Conservation (phyloP, 1,140 invertebrate genomes). For the Drosophila virilis region DNA sequence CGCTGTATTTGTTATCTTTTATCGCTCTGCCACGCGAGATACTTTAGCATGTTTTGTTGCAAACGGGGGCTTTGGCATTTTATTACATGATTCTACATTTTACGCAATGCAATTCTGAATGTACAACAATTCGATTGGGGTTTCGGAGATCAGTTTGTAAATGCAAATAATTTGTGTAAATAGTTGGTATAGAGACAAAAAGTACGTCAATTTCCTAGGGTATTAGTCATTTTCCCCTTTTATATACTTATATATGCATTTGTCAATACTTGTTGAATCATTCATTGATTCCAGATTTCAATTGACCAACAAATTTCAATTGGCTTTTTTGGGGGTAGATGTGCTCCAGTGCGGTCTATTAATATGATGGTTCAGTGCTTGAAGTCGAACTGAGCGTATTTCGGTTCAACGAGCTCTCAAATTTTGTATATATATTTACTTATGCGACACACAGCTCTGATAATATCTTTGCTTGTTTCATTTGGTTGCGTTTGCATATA, state of each 20-base stretch:
- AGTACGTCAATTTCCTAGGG: too few relatives aligned
- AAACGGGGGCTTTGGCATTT: conserved; percentile 31
- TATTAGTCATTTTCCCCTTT: too few relatives aligned
- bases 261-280: not conserved
- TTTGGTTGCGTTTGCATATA: not conserved
- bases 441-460: not conserved
- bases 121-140: not conserved
- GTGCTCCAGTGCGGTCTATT: not conserved
- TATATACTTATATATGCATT: not conserved
- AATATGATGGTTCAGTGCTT: not conserved
- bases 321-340: not conserved
- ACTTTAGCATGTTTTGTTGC: not conserved
- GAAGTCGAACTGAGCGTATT: not conserved
- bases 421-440: not conserved
- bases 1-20: conserved; percentile 51
- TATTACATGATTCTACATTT: conserved; percentile 46
- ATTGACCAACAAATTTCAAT: conserved; percentile 29
- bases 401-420: not conserved
- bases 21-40: conserved; percentile 35
- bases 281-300: conserved; percentile 8
- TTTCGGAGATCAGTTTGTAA: not conserved
- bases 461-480: conserved; percentile 10
- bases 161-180: not conserved
- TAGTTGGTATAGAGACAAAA: too few relatives aligned
- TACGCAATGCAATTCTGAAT: conserved; percentile 20